These are phyloP conservation scores for Andrena bucephala DNA, from an alignment of 2,888 invertebrate species.

Conservation along the genomic window DNA sequence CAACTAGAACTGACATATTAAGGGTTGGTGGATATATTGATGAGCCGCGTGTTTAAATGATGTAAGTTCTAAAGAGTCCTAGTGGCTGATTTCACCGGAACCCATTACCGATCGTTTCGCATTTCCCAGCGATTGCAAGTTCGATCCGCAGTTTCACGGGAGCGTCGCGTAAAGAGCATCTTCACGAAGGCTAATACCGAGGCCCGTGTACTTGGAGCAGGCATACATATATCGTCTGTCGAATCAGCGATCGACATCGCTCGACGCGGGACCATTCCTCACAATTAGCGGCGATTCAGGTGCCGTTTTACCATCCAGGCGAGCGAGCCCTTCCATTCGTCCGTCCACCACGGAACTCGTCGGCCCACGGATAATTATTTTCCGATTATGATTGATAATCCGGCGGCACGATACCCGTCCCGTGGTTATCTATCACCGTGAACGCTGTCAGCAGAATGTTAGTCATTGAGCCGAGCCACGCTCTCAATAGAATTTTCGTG, in stretches of 20 bases:
- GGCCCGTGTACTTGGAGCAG: slow-evolving; percentile 20
- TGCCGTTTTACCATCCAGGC: slow-evolving; percentile 62
- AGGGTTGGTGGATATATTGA: no score
- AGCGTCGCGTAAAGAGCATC: slow-evolving; percentile 14
- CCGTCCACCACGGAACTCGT: slow-evolving; percentile 51
- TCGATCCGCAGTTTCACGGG: not conserved
- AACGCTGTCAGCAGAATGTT: slow-evolving; percentile 47
- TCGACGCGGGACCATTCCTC: slow-evolving; percentile 74
- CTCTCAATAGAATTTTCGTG: slow-evolving; percentile 33
- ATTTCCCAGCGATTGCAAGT: not conserved
- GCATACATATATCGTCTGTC: slow-evolving; percentile 64
- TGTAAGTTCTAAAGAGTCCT: no score
- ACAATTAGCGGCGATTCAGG: slow-evolving; percentile 77
- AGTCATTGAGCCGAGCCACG: slow-evolving; percentile 23
- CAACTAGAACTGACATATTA: no score
- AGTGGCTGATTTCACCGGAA: not conserved
- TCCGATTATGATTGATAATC: slow-evolving; percentile 77
- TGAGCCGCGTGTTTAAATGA: no score
- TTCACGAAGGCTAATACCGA: slow-evolving; percentile 48
- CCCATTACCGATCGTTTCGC: not conserved
- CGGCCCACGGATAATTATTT: slow-evolving; percentile 72
- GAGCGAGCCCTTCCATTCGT: slow-evolving; percentile 46
- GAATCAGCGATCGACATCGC: slow-evolving; percentile 71
- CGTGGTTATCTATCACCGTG: slow-evolving; percentile 65
- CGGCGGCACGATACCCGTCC: slow-evolving; percentile 44